A percentile compares a stretch with the other conserved stretches of the same genome.
Conservation (phyloP, 2,888 invertebrate genomes). For the Melanotus villosus region DNA sequence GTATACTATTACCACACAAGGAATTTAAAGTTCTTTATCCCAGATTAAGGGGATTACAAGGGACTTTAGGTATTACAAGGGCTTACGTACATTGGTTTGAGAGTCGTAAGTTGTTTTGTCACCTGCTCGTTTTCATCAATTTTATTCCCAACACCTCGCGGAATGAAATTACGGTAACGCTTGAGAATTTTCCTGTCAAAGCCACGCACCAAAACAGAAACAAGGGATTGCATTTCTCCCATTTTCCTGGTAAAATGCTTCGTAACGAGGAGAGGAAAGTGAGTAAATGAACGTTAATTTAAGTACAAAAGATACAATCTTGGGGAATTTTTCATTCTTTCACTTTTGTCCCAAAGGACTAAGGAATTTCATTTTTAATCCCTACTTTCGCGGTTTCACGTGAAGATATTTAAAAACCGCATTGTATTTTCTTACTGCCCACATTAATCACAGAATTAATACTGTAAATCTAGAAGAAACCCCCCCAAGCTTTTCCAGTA, state of each 20-base stretch:
- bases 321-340: neutral
- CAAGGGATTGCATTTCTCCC: neutral
- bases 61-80: slow-evolving; percentile 21
- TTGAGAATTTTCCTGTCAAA: neutral
- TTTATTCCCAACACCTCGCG: neutral
- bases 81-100: slow-evolving; percentile 18
- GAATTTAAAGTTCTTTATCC: slow-evolving; percentile 23
- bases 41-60: slow-evolving; percentile 20
- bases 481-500: no score
- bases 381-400: no score
- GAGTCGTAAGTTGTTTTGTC: slow-evolving; percentile 19
- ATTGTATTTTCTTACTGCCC: no score
- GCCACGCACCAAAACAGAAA: neutral
- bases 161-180: neutral
- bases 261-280: neutral
- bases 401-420: no score
- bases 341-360: neutral
- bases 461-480: no score
- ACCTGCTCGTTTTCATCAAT: slow-evolving; percentile 13
- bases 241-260: neutral
- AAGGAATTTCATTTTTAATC: no score
- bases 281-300: slow-evolving; percentile 4
- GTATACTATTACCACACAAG: slow-evolving; percentile 16
- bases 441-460: no score
- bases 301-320: neutral